Conservation (phyloP, 2,113 vertebrate species). For the Cariama cristata region DNA sequence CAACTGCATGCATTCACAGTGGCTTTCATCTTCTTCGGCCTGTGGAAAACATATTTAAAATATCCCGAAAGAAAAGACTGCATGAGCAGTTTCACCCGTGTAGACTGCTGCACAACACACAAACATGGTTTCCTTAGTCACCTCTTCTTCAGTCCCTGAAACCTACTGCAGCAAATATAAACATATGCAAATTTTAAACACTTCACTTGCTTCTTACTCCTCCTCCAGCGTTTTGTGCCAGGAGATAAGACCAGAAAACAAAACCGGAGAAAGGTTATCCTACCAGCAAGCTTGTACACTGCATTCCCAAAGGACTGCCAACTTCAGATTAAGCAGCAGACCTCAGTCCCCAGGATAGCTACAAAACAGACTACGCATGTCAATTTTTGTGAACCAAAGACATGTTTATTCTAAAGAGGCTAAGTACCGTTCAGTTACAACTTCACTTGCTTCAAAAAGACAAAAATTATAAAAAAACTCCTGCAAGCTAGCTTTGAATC, state of each 20-base stretch:
- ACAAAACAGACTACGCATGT: neutral
- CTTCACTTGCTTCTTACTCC: neutral
- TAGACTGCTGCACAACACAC: neutral
- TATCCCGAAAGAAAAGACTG: neutral
- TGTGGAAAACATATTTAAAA: neutral
- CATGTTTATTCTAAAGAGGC: neutral
- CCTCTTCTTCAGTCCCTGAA: neutral
- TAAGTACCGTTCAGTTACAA: neutral
- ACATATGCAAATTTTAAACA: neutral
- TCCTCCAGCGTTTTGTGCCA: neutral
- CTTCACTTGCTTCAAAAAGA: neutral
- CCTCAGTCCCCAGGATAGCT: neutral
- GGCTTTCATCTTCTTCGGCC: neutral
- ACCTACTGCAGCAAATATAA: neutral
- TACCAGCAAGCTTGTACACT: neutral
- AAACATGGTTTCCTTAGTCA: fast-evolving
- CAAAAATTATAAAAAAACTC: fast-evolving
- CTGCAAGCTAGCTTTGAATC: neutral
- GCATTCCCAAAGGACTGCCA: neutral
- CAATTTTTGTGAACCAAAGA: neutral
- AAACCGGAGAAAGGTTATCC: constrained; percentile 19
- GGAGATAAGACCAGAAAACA: neutral
- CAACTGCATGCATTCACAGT: neutral
- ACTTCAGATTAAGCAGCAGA: neutral
- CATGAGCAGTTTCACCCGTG: neutral